These are phyloP conservation scores for Pionites leucogaster DNA, from an alignment of 2,113 vertebrate species.

Conservation along the genomic window DNA sequence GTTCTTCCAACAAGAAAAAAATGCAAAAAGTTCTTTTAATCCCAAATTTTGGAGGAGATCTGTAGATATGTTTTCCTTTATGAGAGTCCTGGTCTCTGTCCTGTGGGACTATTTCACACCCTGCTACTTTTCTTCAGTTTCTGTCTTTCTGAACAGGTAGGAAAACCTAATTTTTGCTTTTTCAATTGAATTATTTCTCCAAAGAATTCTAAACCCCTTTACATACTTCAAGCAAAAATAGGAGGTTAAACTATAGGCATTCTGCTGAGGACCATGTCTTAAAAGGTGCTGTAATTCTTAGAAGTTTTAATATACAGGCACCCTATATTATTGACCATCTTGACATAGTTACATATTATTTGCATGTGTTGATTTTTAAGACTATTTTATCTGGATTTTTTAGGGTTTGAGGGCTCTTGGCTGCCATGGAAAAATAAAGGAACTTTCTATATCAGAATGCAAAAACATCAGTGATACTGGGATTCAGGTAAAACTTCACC, in stretches of 20 bases:
- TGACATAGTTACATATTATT: not conserved
- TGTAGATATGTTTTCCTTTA: not conserved
- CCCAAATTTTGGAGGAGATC: not conserved
- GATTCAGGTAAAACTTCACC: conserved; percentile 77
- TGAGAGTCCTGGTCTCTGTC: not conserved
- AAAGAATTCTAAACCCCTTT: not conserved
- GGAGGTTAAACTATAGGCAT: not conserved
- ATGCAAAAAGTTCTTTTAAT: not conserved
- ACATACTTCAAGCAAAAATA: not conserved
- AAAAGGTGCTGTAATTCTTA: not conserved
- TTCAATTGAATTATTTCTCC: not conserved
- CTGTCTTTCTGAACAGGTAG: not conserved
- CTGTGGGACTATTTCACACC: not conserved
- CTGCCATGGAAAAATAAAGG: conserved; percentile 64
- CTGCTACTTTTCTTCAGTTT: not conserved
- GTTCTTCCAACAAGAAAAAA: not conserved
- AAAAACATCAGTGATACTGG: conserved; percentile 74
- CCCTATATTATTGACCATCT: not conserved
- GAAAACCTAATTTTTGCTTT: not conserved
- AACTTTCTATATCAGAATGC: conserved; percentile 77
- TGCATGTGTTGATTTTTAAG: not conserved
- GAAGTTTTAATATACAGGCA: not conserved
- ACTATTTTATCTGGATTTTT: conserved; percentile 32
- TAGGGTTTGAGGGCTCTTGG: conserved; percentile 76
- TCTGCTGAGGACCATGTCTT: not conserved